Conservation (phyloP, 2,888 invertebrate genomes). For the Hypselothyrea guttata region DNA sequence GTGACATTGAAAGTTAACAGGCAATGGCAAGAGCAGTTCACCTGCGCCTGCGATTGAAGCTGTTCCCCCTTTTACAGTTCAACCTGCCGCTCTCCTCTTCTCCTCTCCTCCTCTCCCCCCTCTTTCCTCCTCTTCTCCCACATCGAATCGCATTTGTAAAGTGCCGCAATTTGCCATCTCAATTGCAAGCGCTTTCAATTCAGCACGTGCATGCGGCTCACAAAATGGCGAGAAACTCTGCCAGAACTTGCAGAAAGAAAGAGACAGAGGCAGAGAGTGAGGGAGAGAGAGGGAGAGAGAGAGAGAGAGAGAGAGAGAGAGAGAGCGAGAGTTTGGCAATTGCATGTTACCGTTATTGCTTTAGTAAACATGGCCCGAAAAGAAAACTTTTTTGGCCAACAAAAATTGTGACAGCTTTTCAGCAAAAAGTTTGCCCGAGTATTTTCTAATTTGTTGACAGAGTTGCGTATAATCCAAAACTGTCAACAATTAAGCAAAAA, state of each 20-base stretch:
- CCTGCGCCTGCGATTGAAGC: constrained; percentile 17
- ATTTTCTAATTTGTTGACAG: not conserved
- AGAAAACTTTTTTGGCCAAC: not conserved
- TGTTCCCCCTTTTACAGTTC: not conserved
- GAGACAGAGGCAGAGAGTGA: too few relatives aligned
- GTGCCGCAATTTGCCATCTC: constrained; percentile 59
- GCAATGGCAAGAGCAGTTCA: constrained; percentile 27
- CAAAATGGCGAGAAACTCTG: not conserved
- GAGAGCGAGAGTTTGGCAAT: constrained; percentile 11
- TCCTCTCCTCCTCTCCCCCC: not conserved
- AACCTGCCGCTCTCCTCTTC: too few relatives aligned
- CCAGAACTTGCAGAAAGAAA: not conserved
- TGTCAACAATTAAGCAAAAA: not conserved
- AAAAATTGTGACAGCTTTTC: constrained; percentile 7
- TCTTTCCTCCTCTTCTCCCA: not conserved
- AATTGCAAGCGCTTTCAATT: constrained; percentile 36
- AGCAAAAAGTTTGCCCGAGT: too few relatives aligned
- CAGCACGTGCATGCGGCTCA: constrained; percentile 24
- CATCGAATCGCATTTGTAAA: constrained; percentile 33
- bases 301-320: constrained; percentile 17
- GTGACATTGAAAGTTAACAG: constrained; percentile 70
- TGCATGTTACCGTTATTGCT: not conserved
- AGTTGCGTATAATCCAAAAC: not conserved
- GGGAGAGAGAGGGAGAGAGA: too few relatives aligned
- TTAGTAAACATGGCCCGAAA: not conserved